phyloP scores from a whole-genome alignment of 2,888 invertebrate species.

The Amphipyra berbera region DNA sequence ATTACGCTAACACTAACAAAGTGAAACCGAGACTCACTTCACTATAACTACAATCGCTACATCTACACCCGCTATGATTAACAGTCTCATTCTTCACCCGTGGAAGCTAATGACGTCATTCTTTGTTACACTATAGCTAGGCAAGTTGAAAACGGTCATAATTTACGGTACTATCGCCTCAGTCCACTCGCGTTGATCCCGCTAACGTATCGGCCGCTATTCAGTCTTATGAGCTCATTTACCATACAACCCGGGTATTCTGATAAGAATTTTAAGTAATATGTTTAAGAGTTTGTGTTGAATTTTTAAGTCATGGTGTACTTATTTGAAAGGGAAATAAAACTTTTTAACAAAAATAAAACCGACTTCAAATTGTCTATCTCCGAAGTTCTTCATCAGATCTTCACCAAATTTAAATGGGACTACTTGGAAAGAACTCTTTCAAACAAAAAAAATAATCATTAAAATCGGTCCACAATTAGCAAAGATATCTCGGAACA shows the following conservation, averaged over 20 bases:
- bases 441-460: no score
- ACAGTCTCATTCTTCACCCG: constrained; percentile 40
- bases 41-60: constrained; percentile 18
- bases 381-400: no score
- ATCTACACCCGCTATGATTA: constrained; percentile 44
- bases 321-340: no score
- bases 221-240: constrained; percentile 69
- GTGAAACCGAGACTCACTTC: constrained; percentile 25
- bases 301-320: no score
- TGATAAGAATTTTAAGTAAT: constrained; percentile 52
- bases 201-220: constrained; percentile 74
- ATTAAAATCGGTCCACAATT: no score
- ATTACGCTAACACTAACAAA: constrained; percentile 2
- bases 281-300: constrained; percentile 5
- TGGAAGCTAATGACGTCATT: constrained; percentile 49
- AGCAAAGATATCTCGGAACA: no score
- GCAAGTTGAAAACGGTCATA: constrained; percentile 55
- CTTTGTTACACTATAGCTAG: constrained; percentile 51
- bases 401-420: no score
- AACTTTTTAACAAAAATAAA: no score
- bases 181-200: constrained; percentile 70
- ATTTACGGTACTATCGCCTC: constrained; percentile 60
- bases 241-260: constrained; percentile 61
- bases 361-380: no score
- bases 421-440: no score